Percentiles rank a stretch among this genome's conserved stretches.
These are phyloP conservation scores for Trichonephila clavipes DNA, from an alignment of 1,140 invertebrate species.

Conservation along the genomic window DNA sequence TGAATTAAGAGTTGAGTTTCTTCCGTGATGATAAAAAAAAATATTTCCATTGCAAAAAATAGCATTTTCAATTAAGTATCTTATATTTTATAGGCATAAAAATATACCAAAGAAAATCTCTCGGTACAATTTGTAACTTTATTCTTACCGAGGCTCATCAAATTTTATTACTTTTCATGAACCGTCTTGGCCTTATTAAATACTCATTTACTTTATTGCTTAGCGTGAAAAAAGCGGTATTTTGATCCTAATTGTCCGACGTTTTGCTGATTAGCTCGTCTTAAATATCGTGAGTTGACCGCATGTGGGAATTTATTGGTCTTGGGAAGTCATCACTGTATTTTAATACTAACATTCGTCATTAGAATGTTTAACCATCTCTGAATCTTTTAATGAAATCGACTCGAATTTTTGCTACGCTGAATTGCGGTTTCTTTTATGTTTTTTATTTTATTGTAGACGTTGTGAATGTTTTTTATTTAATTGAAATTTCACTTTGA, in stretches of 20 bases:
- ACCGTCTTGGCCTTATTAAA: background rate
- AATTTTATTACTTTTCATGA: background rate
- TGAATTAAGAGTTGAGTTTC: too few species aligned
- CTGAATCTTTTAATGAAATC: background rate
- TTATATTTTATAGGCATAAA: too few species aligned
- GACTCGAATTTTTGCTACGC: too few species aligned
- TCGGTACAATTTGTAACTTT: too few species aligned
- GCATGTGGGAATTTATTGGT: background rate
- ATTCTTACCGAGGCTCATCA: background rate
- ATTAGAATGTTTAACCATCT: background rate
- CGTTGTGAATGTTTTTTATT: too few species aligned
- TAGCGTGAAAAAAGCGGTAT: slow-evolving; percentile 16
- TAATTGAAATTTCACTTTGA: too few species aligned
- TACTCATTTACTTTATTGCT: background rate
- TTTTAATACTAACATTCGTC: background rate
- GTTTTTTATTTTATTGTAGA: too few species aligned
- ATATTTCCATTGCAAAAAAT: too few species aligned
- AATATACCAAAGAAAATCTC: too few species aligned
- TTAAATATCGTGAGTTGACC: background rate
- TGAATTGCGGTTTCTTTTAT: too few species aligned
- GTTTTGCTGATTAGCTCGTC: background rate
- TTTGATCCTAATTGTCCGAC: background rate
- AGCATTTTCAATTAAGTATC: too few species aligned
- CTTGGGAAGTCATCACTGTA: background rate
- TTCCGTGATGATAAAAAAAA: too few species aligned